Base-by-base conservation (phyloP, 2,113 vertebrate genomes). In the Elaphurus davidianus region DNA sequence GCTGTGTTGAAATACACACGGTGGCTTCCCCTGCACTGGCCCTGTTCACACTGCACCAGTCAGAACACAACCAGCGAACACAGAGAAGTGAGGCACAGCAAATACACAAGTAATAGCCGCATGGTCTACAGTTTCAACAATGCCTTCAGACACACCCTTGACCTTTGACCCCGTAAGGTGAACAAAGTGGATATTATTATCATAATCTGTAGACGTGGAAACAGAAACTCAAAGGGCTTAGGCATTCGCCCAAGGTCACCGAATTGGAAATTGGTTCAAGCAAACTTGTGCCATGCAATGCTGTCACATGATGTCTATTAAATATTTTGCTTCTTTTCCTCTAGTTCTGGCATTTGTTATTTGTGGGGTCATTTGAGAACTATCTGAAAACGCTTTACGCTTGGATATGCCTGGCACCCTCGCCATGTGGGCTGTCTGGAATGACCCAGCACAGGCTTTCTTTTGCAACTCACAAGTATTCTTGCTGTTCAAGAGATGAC, bases 401-500 rank as follows among this genome's bases (percentile, higher is more conserved):
- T 27, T 28, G 7, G 19, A 11, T n/a, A 45, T 23, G 45, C 33
- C 27, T 30, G 27, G 11, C 6, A 30, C 27, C 47, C 71, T 43
- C 5, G 5, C 0, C 52, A 19, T 0, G 30, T 1, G 0, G 17
- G 4, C 57, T 85, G 64, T 93, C 45, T 78, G 27, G 19, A 83
- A 50, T 11, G n/a, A 36, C 6, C n/a, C 43, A 50, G 28, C 30
- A 45, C 4, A 55, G 45, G 45, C 27, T 67, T 97, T 89, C 60
- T 96, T 94, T 19, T 45, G 40, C 97, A 87, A 98, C 99, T 99
- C 98, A 99, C 99, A 93, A 97, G 95, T 99, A 98, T 52, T 99
- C 98, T 12, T 97, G 98, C 67, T 98, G 96, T 27, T 98, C 94
- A 91, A 98, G 71, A 97, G 98, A 87, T 78, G 97, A 19, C 91